Percentiles rank a stretch among this genome's conserved stretches.
Conservation (phyloP, 2,888 invertebrate genomes). For the Drosophila histrio region DNA sequence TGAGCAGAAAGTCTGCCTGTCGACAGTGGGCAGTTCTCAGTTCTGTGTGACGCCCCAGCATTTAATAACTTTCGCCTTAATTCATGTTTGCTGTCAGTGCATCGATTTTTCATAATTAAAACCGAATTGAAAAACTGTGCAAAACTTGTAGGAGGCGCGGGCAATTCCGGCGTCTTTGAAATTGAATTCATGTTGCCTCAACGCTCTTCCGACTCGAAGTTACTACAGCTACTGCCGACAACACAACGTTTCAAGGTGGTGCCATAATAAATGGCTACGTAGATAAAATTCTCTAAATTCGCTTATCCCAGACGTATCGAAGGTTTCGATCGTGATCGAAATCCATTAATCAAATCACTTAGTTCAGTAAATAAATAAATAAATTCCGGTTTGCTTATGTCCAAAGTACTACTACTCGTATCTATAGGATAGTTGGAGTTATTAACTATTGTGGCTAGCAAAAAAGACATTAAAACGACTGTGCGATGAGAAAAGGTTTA, state of each 20-base stretch:
- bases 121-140: slow-evolving; percentile 55
- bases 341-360: slow-evolving; percentile 83
- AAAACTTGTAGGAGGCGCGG: slow-evolving; percentile 48
- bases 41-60: slow-evolving; percentile 57
- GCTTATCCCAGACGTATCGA: slow-evolving; percentile 40
- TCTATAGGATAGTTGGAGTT: not conserved
- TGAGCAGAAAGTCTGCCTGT: slow-evolving; percentile 14
- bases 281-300: slow-evolving; percentile 12
- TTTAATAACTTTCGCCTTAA: slow-evolving; percentile 79
- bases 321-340: slow-evolving; percentile 78
- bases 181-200: slow-evolving; percentile 38
- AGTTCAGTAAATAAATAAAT: slow-evolving; percentile 60
- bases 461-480: slow-evolving; percentile 12
- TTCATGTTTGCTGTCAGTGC: slow-evolving; percentile 78
- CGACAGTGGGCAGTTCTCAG: slow-evolving; percentile 35
- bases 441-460: not conserved
- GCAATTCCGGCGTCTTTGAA: slow-evolving; percentile 55
- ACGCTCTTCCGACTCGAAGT: slow-evolving; percentile 3
- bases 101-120: slow-evolving; percentile 80
- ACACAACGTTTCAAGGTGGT: slow-evolving; percentile 48
- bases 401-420: not conserved
- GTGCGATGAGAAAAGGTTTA: not conserved
- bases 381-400: slow-evolving; percentile 29
- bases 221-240: slow-evolving; percentile 26
- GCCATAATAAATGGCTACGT: slow-evolving; percentile 58